Evolutionary conservation across 2,888 invertebrate species (phyloP).

Genomic region (Clistopyga incitator): DNA sequence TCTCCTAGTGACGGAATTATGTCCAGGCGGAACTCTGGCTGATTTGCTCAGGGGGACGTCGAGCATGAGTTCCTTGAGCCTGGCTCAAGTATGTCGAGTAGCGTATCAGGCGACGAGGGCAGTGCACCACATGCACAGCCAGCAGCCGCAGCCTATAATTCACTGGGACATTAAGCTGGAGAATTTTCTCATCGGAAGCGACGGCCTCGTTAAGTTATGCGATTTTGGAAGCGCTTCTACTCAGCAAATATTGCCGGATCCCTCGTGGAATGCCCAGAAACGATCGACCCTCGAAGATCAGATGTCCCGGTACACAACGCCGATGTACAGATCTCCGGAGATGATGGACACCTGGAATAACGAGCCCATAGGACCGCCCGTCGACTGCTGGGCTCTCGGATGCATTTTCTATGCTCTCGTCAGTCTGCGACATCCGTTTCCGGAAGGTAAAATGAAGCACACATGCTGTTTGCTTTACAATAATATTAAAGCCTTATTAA

Average conservation of each 20-base stretch:
- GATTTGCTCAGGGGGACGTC: conserved; percentile 78
- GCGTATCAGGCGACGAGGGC: conserved; percentile 96
- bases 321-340: conserved; percentile 99
- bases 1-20: conserved; percentile 96
- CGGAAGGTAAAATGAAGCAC: conserved; percentile 89
- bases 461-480: neutral
- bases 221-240: conserved; percentile 98
- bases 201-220: conserved; percentile 96
- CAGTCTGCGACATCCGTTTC: conserved; percentile 98
- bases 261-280: conserved; percentile 96
- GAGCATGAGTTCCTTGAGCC: conserved; percentile 85
- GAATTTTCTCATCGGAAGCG: conserved; percentile 95
- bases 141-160: conserved; percentile 93
- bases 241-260: conserved; percentile 92
- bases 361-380: conserved; percentile 94
- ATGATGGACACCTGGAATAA: conserved; percentile 99
- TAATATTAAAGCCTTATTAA: neutral
- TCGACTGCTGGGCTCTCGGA: conserved; percentile 98
- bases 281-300: conserved; percentile 96
- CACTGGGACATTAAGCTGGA: conserved; percentile 99
- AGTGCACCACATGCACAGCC: conserved; percentile 96
- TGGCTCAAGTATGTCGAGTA: conserved; percentile 91
- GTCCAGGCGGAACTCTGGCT: conserved; percentile 88
- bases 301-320: conserved; percentile 93
- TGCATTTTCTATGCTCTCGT: conserved; percentile 97